Percentiles rank a stretch among this genome's conserved stretches.
Evolutionary conservation across 64 coral and sea anemone genomes (phyloP).

Genomic region (Stichodactyla mertensii): DNA sequence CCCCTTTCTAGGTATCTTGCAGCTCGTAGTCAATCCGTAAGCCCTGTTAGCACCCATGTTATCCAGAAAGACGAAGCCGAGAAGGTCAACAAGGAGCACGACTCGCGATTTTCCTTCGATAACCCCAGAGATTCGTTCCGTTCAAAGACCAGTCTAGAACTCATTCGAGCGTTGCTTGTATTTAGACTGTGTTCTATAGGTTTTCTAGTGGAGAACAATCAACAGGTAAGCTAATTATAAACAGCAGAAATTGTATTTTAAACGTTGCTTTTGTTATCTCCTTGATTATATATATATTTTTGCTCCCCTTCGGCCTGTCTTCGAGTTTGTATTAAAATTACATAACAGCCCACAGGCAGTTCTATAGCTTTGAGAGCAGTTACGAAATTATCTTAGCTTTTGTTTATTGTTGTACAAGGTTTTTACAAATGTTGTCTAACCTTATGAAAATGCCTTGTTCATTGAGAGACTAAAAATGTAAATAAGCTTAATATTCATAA

Average conservation of each 20-base stretch:
- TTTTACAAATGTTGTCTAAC: no score
- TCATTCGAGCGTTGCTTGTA: slow-evolving; percentile 73
- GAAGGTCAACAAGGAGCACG: background rate
- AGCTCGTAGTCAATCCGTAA: background rate
- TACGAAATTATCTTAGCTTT: no score
- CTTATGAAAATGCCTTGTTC: no score
- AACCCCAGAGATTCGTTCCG: slow-evolving; percentile 58
- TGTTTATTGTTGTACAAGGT: no score
- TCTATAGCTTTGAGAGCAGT: no score
- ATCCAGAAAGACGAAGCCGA: background rate
- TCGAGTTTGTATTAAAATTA: no score
- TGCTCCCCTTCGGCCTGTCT: no score
- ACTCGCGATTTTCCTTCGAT: slow-evolving; percentile 42
- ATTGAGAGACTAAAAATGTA: no score
- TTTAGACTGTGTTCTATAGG: slow-evolving; percentile 85
- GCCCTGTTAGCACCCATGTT: background rate
- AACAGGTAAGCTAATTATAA: slow-evolving; percentile 53
- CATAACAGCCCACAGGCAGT: no score
- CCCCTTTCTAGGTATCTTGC: background rate
- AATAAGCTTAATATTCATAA: no score
- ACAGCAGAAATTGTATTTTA: background rate
- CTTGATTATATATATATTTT: background rate
- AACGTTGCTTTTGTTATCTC: background rate
- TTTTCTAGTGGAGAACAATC: slow-evolving; percentile 82
- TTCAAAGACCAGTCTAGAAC: slow-evolving; percentile 90